Percentiles rank a stretch among this genome's conserved stretches.
phyloP scores from a whole-genome alignment of 2,888 invertebrate genomes.

The Rhorus exstirpatorius region DNA sequence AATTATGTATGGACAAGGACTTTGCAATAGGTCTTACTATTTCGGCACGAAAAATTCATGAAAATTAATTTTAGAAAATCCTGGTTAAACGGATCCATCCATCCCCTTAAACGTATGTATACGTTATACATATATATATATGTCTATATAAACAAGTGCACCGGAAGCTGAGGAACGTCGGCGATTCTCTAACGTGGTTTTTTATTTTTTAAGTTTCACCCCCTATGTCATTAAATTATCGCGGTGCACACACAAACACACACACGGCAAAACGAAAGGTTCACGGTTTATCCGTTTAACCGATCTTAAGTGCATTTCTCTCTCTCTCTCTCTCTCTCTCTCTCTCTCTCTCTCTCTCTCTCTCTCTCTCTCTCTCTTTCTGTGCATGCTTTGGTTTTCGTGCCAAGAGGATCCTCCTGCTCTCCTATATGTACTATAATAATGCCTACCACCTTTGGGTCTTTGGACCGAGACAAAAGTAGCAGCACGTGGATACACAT shows the following conservation, averaged over 20 bases:
- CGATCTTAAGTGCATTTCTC: slow-evolving; percentile 53
- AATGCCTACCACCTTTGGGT: slow-evolving; percentile 9
- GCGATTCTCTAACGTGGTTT: slow-evolving; percentile 56
- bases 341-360: not conserved
- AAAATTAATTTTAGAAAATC: too few relatives aligned
- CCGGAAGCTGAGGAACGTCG: slow-evolving; percentile 52
- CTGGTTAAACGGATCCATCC: too few relatives aligned
- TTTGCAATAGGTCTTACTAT: too few relatives aligned
- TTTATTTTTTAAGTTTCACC: slow-evolving; percentile 6
- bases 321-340: not conserved
- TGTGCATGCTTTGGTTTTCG: slow-evolving; percentile 42
- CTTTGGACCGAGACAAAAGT: slow-evolving; percentile 36
- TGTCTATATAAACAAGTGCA: too few relatives aligned
- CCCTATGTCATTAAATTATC: slow-evolving; percentile 64
- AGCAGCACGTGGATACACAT: slow-evolving; percentile 28
- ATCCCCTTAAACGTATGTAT: too few relatives aligned
- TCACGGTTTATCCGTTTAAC: slow-evolving; percentile 62
- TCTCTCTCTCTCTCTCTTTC: slow-evolving; percentile 3
- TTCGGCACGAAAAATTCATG: too few relatives aligned
- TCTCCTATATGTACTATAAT: not conserved
- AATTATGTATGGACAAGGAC: too few relatives aligned
- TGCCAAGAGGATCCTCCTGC: slow-evolving; percentile 49
- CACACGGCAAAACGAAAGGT: slow-evolving; percentile 45
- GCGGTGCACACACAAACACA: slow-evolving; percentile 50
- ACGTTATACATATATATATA: too few relatives aligned